Base-by-base conservation (phyloP, 2,888 invertebrate genomes). In the Coenonympha glycerion region DNA sequence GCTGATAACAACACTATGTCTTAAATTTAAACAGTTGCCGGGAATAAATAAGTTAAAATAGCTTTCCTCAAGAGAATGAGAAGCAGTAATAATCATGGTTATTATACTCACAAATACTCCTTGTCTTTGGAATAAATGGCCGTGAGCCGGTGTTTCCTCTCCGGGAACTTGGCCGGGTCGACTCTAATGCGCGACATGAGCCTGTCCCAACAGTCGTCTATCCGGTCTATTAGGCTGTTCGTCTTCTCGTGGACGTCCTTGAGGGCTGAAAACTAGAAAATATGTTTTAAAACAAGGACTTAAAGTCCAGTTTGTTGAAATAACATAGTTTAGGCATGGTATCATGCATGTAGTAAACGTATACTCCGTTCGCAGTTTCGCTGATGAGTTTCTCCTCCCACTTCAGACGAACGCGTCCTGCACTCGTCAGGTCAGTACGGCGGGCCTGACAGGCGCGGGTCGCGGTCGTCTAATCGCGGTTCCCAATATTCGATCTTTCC, bases 101-200 rank as follows among this genome's bases (percentile, higher is more conserved):
- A n/a, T 9, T 15, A 15, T 3, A 90, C 94, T 92, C 81, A 95
- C 93, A 98, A 88, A 80, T 97, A 97, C 80, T 96, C 95, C 76
- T 95, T 95, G 71, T 97, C 96, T 62, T 95, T 91, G 58, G 94
- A 93, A 78, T 95, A 98, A 50, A 95, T 93, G 30, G 96, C 95
- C 19, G 96, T 95, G 65, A 96, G 94, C 47, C 93, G 89, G 63
- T 95, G 93, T 48, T 91, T 90, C 65, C 92, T 90, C 55, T 91
- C 91, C 0, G 96, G 96, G 73, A 97, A 95, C 64, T 90, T 86
- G 0, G 80, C 73, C 11, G 89, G 89, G 71, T 96, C 93, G 0
- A 95, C 90, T 62, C 91, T 87, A 58, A 93, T 89, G 56, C 72
- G 81, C 4, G 86, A 74, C 83, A 91, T 89, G 31, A 91, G 52